These are phyloP conservation scores for Arnoldichthys spilopterus DNA, from an alignment of 2,797 vertebrate species.

Conservation along the genomic window DNA sequence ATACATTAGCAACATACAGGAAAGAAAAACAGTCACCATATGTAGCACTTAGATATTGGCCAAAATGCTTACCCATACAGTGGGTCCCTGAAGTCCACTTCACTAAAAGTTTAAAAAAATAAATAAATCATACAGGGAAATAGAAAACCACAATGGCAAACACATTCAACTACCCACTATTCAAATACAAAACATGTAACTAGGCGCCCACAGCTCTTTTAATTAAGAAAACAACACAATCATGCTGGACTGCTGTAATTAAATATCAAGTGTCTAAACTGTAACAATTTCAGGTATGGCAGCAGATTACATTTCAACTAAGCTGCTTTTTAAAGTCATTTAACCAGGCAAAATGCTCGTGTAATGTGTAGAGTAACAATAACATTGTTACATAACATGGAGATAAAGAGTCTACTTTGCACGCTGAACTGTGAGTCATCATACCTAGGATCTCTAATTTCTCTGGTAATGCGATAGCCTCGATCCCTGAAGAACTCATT, in stretches of 20 bases:
- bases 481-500: constrained; percentile 96
- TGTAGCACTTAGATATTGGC: background rate
- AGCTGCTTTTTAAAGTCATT: too few relatives aligned
- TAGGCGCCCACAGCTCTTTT: background rate
- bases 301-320: background rate
- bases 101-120: constrained; percentile 65
- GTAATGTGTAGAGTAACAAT: background rate
- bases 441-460: constrained; percentile 89
- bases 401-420: background rate
- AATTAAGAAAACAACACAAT: background rate
- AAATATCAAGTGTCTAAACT: background rate
- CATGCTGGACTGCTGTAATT: background rate
- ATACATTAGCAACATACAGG: background rate
- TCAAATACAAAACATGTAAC: background rate
- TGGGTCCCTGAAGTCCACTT: constrained; percentile 87
- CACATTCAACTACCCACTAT: background rate
- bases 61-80: constrained; percentile 78
- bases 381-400: too few relatives aligned
- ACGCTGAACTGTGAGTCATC: background rate
- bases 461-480: constrained; percentile 91
- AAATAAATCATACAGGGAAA: background rate
- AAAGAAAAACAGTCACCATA: background rate
- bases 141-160: background rate
- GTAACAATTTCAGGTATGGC: too few relatives aligned
- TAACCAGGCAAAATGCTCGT: too few relatives aligned